Evolutionary conservation across 2,113 vertebrate genomes (phyloP), one percentile per base, ranked within the genome.

Genomic region (Pollachius pollachius): DNA sequence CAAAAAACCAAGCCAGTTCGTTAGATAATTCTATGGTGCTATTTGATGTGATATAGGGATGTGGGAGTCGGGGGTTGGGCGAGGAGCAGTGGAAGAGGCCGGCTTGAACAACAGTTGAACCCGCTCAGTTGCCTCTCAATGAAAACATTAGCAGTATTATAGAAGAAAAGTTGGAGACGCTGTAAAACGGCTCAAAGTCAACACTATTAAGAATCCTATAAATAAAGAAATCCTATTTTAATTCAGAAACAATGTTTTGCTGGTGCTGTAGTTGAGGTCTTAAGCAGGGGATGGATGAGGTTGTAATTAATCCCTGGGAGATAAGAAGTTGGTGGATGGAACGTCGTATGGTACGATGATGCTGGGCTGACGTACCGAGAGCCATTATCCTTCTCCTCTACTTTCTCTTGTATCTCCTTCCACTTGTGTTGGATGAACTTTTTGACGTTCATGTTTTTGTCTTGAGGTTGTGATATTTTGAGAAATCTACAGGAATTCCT

Each of bases 251-350:
- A 30, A 75, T 63, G 70, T 21, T 58, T 9, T 75, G 59, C 48
- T 52, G 87, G 68, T 76, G 19, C 73, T 27, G 16, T 17, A 72
- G 65, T 62, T 75, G 52, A 76, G 61, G 19, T 61, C 65, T 71
- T 23, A 78, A 58, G 27, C 25, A 71, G 34, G 2, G 62, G 52
- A 68, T 72, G 63, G 17, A 48, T 48, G 70, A 73, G 5, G 73
- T 61, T 73, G 68, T 71, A 34, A 80, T 84, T 85, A 90, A 87
- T 82, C 41, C 84, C 64, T 87, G 82, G 82, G 82, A 82, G 63
- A 81, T 80, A 82, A 87, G 78, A 57, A 79, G 65, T 81, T 70
- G 62, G 68, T 56, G 70, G 82, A 84, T 75, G 78, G 91, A 69
- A 27, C 75, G 57, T 73, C 75, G 4, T 18, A 0, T 52, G 16